Evolutionary conservation across 2,888 invertebrate species (phyloP).

Genomic region (Endotricha flammealis): DNA sequence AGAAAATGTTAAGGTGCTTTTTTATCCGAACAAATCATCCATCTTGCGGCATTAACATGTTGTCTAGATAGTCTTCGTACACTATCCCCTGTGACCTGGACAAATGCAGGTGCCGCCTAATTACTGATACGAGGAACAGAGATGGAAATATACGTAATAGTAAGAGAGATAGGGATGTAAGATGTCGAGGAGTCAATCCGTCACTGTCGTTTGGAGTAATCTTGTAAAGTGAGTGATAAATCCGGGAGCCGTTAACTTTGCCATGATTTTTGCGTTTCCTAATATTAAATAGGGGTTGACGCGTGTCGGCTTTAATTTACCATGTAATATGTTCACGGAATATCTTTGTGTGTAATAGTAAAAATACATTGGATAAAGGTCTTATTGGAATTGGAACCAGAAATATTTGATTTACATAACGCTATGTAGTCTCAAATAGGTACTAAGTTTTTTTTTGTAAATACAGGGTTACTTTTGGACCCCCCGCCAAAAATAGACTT

Average conservation of each 20-base stretch:
- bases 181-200: conserved; percentile 58
- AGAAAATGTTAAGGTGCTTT: conserved; percentile 19
- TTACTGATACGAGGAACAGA: conserved; percentile 45
- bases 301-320: conserved; percentile 32
- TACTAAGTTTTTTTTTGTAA: too few relatives aligned
- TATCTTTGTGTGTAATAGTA: neutral
- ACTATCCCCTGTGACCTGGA: conserved; percentile 61
- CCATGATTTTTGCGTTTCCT: conserved; percentile 59
- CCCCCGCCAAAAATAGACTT: too few relatives aligned
- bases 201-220: conserved; percentile 72
- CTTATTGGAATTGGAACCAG: too few relatives aligned
- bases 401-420: too few relatives aligned
- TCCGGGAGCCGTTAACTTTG: conserved; percentile 48
- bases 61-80: conserved; percentile 58
- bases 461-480: too few relatives aligned
- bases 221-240: conserved; percentile 70
- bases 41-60: conserved; percentile 63
- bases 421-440: too few relatives aligned
- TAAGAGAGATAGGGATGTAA: conserved; percentile 36
- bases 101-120: conserved; percentile 71
- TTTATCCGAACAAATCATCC: conserved; percentile 47
- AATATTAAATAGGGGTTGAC: conserved; percentile 51
- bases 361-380: too few relatives aligned
- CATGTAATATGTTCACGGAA: conserved; percentile 20
- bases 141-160: conserved; percentile 25